Evolutionary conservation across 2,888 invertebrate species (phyloP), one percentile per base, ranked within the genome.

Genomic region (Plebejus melissa): DNA sequence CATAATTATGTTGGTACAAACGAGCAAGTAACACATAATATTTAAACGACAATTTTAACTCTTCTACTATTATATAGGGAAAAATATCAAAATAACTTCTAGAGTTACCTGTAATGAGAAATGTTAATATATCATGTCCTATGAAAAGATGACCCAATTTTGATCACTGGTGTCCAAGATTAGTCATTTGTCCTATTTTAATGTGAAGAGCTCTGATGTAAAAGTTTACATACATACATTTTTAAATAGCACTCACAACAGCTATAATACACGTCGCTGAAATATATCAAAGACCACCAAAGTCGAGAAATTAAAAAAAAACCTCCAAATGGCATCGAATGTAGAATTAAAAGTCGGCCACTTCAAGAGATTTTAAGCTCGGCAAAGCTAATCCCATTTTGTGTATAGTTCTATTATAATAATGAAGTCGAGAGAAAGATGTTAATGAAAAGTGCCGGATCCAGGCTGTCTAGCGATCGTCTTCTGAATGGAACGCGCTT

Each of bases 281-380:
- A 70, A n/a, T n/a, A n/a, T n/a, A 70, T 41, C 16, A 38, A 69
- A 70, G 41, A 46, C 71, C 71, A 71, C 71, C 71, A 46, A 50
- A 22, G 71, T 50, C 6, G 70, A 70, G 11, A 41, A 9, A 69
- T 2, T 16, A 70, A 69, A 69, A 69, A 41, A 41, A n/a, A 16
- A 69, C 5, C 2, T 69, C 5, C 36, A 38, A 69, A 38, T 69
- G n/a, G 69, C 46, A 22, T 28, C 46, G 4, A 50, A 50, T 50
- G 72, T 54, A 32, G 16, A 22, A 46, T 72, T 54, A 72, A 72
- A 72, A 54, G 72, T 72, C 72, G 72, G 72, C 54, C 41, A 54
- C 54, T 72, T 72, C 32, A 72, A 72, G 72, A 16, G 50, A 72
- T 28, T 54, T 72, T 50, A 54, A 72, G 72, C 72, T 32, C 32